Base-by-base conservation (phyloP, 1,140 invertebrate species). In the Drosophila nigrodunni region DNA sequence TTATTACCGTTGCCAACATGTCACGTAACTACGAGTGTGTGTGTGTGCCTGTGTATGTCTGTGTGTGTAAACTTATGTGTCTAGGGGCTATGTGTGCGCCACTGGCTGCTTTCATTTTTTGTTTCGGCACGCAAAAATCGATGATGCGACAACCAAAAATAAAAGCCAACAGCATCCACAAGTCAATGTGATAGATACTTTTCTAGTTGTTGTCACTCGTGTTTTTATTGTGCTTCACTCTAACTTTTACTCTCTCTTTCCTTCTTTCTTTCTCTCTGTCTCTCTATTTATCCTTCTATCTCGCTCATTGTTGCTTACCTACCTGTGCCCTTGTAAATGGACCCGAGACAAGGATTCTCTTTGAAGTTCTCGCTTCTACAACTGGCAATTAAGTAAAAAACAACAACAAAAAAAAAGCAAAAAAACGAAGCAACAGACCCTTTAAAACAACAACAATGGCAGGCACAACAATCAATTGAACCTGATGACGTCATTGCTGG, bases 121-220 rank as follows among this genome's bases (percentile, higher is more conserved):
- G 37, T 77, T 35, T 25, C 59, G 66, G 57, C 77, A 67, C 72
- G 58, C 57, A 79, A 85, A 86, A 86, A 86, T 86, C 82, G 82
- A 86, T 86, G 82, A 73, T 82, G 78, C 67, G 71, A 57, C 66
- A 78, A 86, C 82, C 82, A 76, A 86, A 86, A 86, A 86, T 87
- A 86, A 86, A 87, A 77, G 82, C 78, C 75, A 67, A 81, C 61
- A 78, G 61, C 57, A 74, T 62, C 82, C 85, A 86, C 74, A 86
- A 41, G 34, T 85, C 43, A 15, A 65, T 64, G 78, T 50, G 75
- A 66, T 44, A 61, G 52, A 57, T 64, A 62, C 58, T 59, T 73
- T 67, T 55, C n/a, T 57, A 46, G 41, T 46, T 60, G 10, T 50
- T 58, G 41, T 41, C 65, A 3, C 37, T 37, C 1, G 39, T 30